Percentiles rank a stretch among this genome's conserved stretches.
These are phyloP conservation scores for Panzeria rudis DNA, from an alignment of 2,888 invertebrate species.

Conservation along the genomic window DNA sequence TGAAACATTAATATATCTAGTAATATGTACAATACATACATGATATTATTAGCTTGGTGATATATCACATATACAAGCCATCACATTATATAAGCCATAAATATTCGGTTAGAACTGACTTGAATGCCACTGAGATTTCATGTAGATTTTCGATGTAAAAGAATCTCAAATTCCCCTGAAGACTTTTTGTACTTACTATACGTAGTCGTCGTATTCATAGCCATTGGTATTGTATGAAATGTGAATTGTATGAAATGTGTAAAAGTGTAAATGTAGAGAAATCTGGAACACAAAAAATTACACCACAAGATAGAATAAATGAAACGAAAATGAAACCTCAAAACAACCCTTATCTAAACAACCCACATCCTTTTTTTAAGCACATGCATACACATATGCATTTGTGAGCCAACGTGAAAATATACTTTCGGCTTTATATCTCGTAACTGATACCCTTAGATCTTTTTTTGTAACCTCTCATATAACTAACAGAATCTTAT, in stretches of 20 bases:
- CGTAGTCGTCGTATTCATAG: constrained; percentile 7
- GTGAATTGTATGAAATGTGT: constrained; percentile 33
- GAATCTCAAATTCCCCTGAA: constrained; percentile 65
- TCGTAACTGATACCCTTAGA: constrained; percentile 56
- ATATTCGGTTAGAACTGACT: constrained; percentile 48
- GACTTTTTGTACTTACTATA: constrained; percentile 39
- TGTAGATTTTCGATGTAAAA: constrained; percentile 46
- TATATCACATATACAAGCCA: no score
- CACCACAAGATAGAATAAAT: constrained; percentile 49
- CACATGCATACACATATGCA: constrained; percentile 16
- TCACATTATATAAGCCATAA: background rate
- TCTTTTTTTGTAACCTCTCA: constrained; percentile 64
- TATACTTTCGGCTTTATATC: background rate
- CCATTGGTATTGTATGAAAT: constrained; percentile 16
- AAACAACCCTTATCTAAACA: constrained; percentile 62
- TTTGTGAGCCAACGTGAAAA: background rate
- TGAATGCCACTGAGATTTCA: constrained; percentile 63
- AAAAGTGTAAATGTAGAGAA: constrained; percentile 32
- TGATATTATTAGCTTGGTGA: no score
- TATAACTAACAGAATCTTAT: constrained; percentile 66
- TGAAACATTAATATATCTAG: background rate
- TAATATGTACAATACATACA: background rate
- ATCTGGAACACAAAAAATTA: constrained; percentile 47
- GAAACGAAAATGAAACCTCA: constrained; percentile 58
- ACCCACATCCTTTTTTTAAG: constrained; percentile 44